These are phyloP conservation scores for Leptinotarsa undecemlineata DNA, from an alignment of 1,140 invertebrate species.

Conservation along the genomic window DNA sequence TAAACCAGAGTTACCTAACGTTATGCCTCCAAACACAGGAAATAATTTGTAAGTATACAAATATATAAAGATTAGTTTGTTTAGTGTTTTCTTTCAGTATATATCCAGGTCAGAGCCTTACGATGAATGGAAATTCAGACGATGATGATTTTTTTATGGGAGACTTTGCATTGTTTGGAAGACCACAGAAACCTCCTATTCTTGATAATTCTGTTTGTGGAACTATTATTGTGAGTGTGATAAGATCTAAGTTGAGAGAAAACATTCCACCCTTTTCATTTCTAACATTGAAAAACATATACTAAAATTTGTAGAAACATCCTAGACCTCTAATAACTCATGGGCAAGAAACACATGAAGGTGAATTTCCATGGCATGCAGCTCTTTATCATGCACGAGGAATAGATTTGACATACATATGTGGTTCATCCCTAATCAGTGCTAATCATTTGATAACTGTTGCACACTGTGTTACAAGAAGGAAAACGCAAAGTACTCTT, in stretches of 20 bases:
- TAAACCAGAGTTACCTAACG: not conserved
- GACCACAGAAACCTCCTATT: constrained; percentile 12
- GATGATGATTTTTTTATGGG: constrained; percentile 49
- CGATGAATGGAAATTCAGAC: constrained; percentile 27
- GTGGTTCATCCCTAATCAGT: constrained; percentile 80
- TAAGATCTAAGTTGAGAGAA: not conserved
- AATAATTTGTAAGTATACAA: constrained; percentile 5
- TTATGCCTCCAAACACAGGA: constrained; percentile 6
- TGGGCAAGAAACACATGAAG: constrained; percentile 50
- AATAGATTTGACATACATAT: constrained; percentile 61
- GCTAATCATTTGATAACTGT: constrained; percentile 77
- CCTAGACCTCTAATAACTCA: constrained; percentile 50
- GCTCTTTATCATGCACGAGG: constrained; percentile 49
- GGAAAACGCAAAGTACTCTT: constrained; percentile 38
- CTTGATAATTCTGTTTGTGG: constrained; percentile 41
- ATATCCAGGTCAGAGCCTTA: not conserved
- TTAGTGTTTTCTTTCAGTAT: not conserved
- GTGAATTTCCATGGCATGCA: constrained; percentile 52
- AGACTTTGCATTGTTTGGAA: constrained; percentile 38
- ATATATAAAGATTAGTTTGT: not conserved
- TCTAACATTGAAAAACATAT: not conserved
- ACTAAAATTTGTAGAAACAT: constrained; percentile 35
- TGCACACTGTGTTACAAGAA: constrained; percentile 74
- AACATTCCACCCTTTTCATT: too few species aligned
- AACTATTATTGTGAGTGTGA: constrained; percentile 47